Base-by-base conservation (phyloP, 1,140 invertebrate genomes). In the Bombus sibiricus region DNA sequence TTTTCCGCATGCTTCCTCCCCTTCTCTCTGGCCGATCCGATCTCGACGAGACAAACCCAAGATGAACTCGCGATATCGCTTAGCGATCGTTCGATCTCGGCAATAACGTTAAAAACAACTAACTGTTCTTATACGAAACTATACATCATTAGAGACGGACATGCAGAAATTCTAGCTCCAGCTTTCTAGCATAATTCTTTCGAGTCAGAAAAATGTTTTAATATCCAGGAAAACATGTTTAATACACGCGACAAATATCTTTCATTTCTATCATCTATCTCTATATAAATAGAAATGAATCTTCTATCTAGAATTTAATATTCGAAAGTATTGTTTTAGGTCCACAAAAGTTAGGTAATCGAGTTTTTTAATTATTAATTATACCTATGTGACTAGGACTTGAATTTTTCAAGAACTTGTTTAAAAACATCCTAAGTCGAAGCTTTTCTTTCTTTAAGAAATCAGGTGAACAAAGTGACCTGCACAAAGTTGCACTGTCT, bases 171-270 rank as follows among this genome's bases (percentile, higher is more conserved):
- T 28, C 32, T 28, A 8, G 18, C 34, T 22, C 9, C 12, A 15
- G 18, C 81, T 83, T 83, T 76, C 81, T 68, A 82, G 15, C 47
- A 22, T 53, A 37, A 43, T 47, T 34, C n/a, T 18, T n/a, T 2
- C 18, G 15, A 37, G 1, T 4, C 0, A 18, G n/a, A 32, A 66
- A 34, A 66, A 66, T 66, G 64, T 32, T 32, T 32, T 53, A 53
- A 18, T 53, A 37, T 32, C 2, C 0, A 34, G 64, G 15, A 34
- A 66, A 18, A 66, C 6, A 15, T 15, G 64, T 32, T 15, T 32
- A 8, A 66, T 32, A 18, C n/a, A 18, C n/a, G 64, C 64, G 6
- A 34, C 32, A 5, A 18, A 66, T 18, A 66, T 2, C 13, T 32
- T n/a, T 15, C n/a, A 18, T 66, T 64, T 66, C 15, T 18, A n/a